These are phyloP conservation scores for Meloidogyne exigua DNA, from an alignment of 1,140 invertebrate genomes.

Conservation along the genomic window DNA sequence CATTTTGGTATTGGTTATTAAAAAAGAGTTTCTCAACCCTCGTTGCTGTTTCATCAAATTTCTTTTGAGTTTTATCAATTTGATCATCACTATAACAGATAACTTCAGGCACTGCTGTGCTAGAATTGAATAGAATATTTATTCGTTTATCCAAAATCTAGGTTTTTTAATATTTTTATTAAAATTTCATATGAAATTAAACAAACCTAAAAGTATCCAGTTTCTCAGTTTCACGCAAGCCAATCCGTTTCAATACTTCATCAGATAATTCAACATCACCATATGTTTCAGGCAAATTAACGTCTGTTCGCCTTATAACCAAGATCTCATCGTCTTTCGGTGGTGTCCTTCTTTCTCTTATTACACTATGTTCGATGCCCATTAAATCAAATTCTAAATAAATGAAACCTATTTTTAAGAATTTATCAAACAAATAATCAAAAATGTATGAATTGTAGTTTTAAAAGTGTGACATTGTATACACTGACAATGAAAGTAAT, in stretches of 20 bases:
- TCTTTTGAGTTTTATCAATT: conserved; percentile 28
- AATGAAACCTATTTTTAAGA: not conserved
- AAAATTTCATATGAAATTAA: too few species aligned
- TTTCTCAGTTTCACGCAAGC: not conserved
- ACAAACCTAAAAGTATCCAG: not conserved
- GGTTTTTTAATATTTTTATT: too few species aligned
- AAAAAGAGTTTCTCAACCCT: conserved; percentile 32
- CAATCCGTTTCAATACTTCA: conserved; percentile 1
- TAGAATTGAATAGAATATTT: not conserved
- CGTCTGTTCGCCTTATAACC: not conserved
- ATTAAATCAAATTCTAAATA: not conserved
- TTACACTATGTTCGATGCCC: conserved; percentile 17
- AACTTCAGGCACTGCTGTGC: not conserved
- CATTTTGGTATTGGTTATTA: conserved; percentile 34
- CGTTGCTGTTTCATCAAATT: conserved; percentile 42
- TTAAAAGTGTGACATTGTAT: too few species aligned
- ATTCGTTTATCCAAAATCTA: too few species aligned
- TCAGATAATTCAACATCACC: conserved; percentile 12
- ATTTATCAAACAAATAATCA: not conserved
- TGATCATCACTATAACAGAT: not conserved
- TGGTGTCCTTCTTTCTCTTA: not conserved
- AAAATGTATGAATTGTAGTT: too few species aligned
- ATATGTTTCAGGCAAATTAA: conserved; percentile 15
- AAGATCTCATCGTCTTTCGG: not conserved
- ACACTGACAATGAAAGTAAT: too few species aligned